Percentiles rank a stretch among this genome's conserved stretches.
Evolutionary conservation across 2,888 invertebrate species (phyloP).

Genomic region (Bhutanitis thaidina): DNA sequence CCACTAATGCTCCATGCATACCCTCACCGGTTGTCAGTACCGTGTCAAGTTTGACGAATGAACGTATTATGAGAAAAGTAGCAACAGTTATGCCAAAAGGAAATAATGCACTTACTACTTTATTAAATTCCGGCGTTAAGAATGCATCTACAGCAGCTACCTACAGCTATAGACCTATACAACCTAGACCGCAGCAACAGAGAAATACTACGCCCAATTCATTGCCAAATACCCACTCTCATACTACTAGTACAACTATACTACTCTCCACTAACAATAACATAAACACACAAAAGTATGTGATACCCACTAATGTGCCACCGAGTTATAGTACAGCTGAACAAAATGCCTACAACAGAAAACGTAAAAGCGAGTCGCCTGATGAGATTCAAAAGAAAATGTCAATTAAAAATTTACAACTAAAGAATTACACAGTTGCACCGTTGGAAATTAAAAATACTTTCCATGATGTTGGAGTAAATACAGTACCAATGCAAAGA

Average conservation of each 20-base stretch:
- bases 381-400: slow-evolving; percentile 51
- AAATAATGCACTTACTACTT: slow-evolving; percentile 27
- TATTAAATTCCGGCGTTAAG: slow-evolving; percentile 31
- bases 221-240: slow-evolving; percentile 12
- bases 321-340: slow-evolving; percentile 25
- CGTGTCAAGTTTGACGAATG: slow-evolving; percentile 14
- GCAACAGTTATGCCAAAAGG: slow-evolving; percentile 23
- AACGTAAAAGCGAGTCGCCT: slow-evolving; percentile 65
- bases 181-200: slow-evolving; percentile 44
- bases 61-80: slow-evolving; percentile 26
- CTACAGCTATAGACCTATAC: slow-evolving; percentile 48
- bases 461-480: slow-evolving; percentile 21
- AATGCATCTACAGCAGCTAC: slow-evolving; percentile 37
- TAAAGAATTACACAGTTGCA: slow-evolving; percentile 10
- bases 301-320: slow-evolving; percentile 11
- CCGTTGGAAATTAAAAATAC: slow-evolving; percentile 26
- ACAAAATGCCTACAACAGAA: slow-evolving; percentile 37
- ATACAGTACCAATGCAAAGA: slow-evolving; percentile 31
- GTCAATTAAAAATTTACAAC: slow-evolving; percentile 10
- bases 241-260: too few relatives aligned
- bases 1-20: slow-evolving; percentile 1
- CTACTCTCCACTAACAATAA: too few relatives aligned
- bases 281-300: slow-evolving; percentile 18
- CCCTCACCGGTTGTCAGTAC: background rate
- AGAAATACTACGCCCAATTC: slow-evolving; percentile 25